These are phyloP conservation scores for Melanostoma scalare DNA, from an alignment of 2,888 invertebrate genomes.

Conservation along the genomic window DNA sequence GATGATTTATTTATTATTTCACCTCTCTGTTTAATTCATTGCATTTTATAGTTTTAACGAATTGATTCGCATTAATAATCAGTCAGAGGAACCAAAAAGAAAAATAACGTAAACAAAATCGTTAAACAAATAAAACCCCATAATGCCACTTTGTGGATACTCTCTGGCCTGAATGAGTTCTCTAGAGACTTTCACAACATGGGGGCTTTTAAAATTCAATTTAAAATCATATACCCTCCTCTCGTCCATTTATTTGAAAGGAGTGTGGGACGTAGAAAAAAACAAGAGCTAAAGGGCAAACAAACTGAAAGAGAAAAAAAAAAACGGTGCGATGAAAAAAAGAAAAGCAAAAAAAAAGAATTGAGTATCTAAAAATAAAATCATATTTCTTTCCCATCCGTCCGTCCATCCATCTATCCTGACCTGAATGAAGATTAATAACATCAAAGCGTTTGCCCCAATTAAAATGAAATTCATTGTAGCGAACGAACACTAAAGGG, in stretches of 20 bases:
- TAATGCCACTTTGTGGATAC: constrained; percentile 37
- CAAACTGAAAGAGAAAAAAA: constrained; percentile 22
- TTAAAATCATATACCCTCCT: constrained; percentile 47
- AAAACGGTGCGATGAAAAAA: constrained; percentile 7
- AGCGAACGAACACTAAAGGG: constrained; percentile 23
- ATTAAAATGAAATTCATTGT: constrained; percentile 71
- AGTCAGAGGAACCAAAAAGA: neutral
- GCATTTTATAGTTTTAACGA: constrained; percentile 62
- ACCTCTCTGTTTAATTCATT: constrained; percentile 54
- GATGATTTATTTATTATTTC: constrained; percentile 69
- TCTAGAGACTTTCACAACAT: constrained; percentile 1
- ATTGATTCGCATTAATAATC: constrained; percentile 50
- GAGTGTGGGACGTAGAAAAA: neutral
- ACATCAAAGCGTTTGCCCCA: constrained; percentile 72
- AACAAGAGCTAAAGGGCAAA: constrained; percentile 29
- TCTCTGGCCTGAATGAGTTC: constrained; percentile 10
- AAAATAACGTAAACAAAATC: constrained; percentile 26
- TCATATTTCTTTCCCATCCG: constrained; percentile 56
- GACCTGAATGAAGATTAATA: constrained; percentile 67
- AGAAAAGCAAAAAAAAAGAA: constrained; percentile 27
- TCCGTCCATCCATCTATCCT: constrained; percentile 35
- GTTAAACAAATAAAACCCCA: constrained; percentile 30
- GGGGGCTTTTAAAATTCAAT: constrained; percentile 67
- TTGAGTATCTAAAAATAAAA: constrained; percentile 52
- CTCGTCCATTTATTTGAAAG: neutral